phyloP scores from a whole-genome alignment of 2,888 invertebrate species.

The Ormyrus nitidulus region DNA sequence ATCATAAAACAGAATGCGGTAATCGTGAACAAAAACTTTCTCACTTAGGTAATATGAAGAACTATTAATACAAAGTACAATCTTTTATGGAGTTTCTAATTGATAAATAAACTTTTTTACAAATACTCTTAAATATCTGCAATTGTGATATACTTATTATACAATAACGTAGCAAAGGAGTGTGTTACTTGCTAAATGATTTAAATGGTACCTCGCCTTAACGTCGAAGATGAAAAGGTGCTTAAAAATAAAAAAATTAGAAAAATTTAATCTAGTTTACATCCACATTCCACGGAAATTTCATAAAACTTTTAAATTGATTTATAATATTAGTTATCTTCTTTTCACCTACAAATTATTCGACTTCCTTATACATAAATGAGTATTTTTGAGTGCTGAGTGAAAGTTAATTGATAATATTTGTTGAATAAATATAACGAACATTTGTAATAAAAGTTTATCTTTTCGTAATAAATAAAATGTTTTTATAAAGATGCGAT shows the following conservation, averaged over 20 bases:
- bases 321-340: conserved; percentile 30
- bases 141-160: conserved; percentile 50
- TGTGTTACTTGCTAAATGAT: conserved; percentile 2
- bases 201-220: conserved; percentile 16
- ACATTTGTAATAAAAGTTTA: conserved; percentile 54
- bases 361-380: conserved; percentile 39
- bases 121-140: conserved; percentile 53
- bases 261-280: conserved; percentile 10
- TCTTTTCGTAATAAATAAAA: conserved; percentile 50
- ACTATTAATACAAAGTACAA: conserved; percentile 51
- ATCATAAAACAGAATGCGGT: conserved; percentile 32
- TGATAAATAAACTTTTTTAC: conserved; percentile 53
- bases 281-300: conserved; percentile 42
- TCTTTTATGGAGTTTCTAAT: conserved; percentile 49
- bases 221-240: conserved; percentile 22
- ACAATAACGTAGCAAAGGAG: conserved; percentile 28
- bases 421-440: conserved; percentile 51
- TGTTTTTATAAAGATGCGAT: conserved; percentile 51
- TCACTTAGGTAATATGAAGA: conserved; percentile 53
- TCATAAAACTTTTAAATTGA: conserved; percentile 14
- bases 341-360: conserved; percentile 40
- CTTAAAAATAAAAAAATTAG: conserved; percentile 20
- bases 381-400: conserved; percentile 51
- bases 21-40: conserved; percentile 54
- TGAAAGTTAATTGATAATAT: conserved; percentile 49